Evolutionary conservation across 2,888 invertebrate species (phyloP), one percentile per base, ranked within the genome.

Genomic region (Mactromeris polynyma): DNA sequence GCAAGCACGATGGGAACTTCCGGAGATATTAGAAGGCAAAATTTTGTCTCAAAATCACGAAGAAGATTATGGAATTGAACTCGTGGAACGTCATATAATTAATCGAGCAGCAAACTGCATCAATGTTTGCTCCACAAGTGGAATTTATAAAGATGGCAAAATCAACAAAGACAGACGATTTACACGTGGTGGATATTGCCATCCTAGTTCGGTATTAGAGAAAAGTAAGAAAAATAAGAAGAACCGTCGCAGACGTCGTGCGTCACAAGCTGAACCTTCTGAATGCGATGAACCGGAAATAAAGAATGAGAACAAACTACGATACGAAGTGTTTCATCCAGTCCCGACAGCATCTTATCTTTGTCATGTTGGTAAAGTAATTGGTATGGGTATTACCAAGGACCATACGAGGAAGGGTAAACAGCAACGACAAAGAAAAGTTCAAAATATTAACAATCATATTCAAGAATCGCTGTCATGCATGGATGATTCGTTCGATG

Each of bases 1-100:
- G 82, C 94, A 93, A 83, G 88, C 93, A 9, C 81, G 95, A 81
- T 95, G 95, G 95, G 81, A 80, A 6, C 83, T 95, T 0, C 95
- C 95, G 2, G 85, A 90, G 0, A 81, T 90, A 2, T 77, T 95
- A 0, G 92, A 92, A 79, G 84, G 92, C 26, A 90, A 92, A 26
- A 87, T 93, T 33, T 40, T 89, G 0, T 9, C 31, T 7, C 88
- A 87, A 3, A 46, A 73, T 7, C 85, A 90, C 33, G 85, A 85
- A 0, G 87, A 92, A 17, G 89, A 91, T 19, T 88, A 85, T 36
- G 91, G 90, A 33, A 87, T 94, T 14, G 91, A 92, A 31, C 69
- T 94, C 14, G 81, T 93, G 40, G 90, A 93, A 83, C 86, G 87
- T 2, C 94, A 94, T 84, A 92, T 91, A 73, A 69, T 94, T 1